phyloP scores from a whole-genome alignment of 2,888 invertebrate genomes.

The Campaea margaritaria region DNA sequence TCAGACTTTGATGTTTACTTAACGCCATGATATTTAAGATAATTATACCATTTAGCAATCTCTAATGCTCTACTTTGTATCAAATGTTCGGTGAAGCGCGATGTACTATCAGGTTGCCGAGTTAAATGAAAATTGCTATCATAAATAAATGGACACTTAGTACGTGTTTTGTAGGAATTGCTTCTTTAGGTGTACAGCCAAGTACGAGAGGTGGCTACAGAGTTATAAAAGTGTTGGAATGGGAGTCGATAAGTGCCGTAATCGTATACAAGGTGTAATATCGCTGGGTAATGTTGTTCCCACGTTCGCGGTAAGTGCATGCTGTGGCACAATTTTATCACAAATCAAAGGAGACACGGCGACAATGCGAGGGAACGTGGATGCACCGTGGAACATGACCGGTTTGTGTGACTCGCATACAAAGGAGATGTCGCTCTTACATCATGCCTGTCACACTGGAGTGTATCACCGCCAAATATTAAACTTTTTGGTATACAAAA shows the following conservation, averaged over 20 bases:
- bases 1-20: constrained; percentile 32
- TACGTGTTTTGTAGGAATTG: constrained; percentile 10
- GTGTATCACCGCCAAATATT: constrained; percentile 18
- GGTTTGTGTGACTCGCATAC: constrained; percentile 45
- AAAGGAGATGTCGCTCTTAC: constrained; percentile 47
- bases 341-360: constrained; percentile 59
- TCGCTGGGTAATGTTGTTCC: constrained; percentile 23
- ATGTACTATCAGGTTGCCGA: constrained; percentile 29
- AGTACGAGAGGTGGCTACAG: constrained; percentile 12
- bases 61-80: constrained; percentile 37
- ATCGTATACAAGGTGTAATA: constrained; percentile 10
- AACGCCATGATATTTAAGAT: constrained; percentile 40
- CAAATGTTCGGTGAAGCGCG: constrained; percentile 35
- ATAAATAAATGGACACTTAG: constrained; percentile 21
- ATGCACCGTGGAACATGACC: constrained; percentile 50
- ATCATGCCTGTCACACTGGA: constrained; percentile 40
- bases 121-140: constrained; percentile 35
- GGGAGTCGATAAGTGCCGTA: constrained; percentile 28
- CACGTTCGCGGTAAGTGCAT: constrained; percentile 49
- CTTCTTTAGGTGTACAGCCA: constrained; percentile 10
- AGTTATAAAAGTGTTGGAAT: constrained; percentile 21
- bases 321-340: constrained; percentile 58
- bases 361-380: constrained; percentile 49
- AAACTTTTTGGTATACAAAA: not conserved
- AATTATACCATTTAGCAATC: constrained; percentile 42